A percentile compares a stretch with the other conserved stretches of the same genome.
These are phyloP conservation scores for Zoanthus sociatus DNA, from an alignment of 92 coral and sea anemone genomes.

Conservation along the genomic window DNA sequence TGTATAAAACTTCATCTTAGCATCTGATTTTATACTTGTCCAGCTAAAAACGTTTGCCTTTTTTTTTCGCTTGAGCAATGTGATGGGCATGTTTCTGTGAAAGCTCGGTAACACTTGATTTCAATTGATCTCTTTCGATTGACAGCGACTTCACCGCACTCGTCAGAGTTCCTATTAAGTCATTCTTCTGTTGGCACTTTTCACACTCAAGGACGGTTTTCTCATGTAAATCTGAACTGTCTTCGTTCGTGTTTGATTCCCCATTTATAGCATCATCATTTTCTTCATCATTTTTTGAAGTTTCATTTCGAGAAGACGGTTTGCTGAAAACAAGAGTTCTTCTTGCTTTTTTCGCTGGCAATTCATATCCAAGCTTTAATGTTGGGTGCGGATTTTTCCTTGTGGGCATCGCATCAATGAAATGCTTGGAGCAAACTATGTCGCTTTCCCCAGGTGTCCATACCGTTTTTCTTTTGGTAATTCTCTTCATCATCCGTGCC, in stretches of 20 bases:
- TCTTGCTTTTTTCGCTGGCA: slow-evolving; percentile 58
- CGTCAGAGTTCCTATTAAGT: slow-evolving; percentile 28
- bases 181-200: slow-evolving; percentile 30
- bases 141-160: slow-evolving; percentile 27
- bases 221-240: slow-evolving; percentile 36
- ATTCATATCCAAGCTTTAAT: slow-evolving; percentile 48
- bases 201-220: slow-evolving; percentile 31
- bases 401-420: slow-evolving; percentile 52
- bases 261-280: slow-evolving; percentile 33
- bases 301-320: slow-evolving; percentile 40
- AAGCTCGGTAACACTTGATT: slow-evolving; percentile 29
- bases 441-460: slow-evolving; percentile 59
- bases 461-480: slow-evolving; percentile 37
- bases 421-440: slow-evolving; percentile 60
- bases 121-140: slow-evolving; percentile 47
- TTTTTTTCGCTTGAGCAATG: slow-evolving; percentile 42
- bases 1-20: slow-evolving; percentile 57
- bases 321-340: slow-evolving; percentile 48
- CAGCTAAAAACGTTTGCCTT: slow-evolving; percentile 44
- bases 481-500: slow-evolving; percentile 46
- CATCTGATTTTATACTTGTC: slow-evolving; percentile 52
- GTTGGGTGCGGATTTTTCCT: slow-evolving; percentile 51
- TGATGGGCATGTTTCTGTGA: slow-evolving; percentile 45
- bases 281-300: slow-evolving; percentile 49
- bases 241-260: slow-evolving; percentile 43